These are phyloP conservation scores for Pangasius sanitwongsei DNA, from an alignment of 2,797 vertebrate species.

Conservation along the genomic window DNA sequence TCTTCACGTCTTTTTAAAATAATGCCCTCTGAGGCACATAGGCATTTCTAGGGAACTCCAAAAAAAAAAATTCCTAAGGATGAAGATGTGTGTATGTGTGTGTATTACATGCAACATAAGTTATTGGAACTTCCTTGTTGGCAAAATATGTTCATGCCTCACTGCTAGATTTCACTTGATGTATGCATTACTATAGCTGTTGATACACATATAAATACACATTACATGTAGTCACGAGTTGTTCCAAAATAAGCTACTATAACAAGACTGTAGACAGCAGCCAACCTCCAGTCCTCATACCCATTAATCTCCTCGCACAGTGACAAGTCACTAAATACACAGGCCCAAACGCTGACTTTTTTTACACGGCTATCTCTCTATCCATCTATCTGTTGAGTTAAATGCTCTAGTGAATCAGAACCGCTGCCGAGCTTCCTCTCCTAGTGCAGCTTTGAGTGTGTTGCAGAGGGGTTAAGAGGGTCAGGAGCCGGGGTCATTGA, in stretches of 20 bases:
- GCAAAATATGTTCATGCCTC: background rate
- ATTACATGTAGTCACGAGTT: background rate
- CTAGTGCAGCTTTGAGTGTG: constrained; percentile 35
- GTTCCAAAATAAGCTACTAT: background rate
- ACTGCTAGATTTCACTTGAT: background rate
- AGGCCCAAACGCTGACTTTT: background rate
- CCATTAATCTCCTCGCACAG: constrained; percentile 11
- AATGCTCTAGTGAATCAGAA: constrained; percentile 47
- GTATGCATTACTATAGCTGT: background rate
- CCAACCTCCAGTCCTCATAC: background rate
- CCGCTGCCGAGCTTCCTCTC: constrained; percentile 30
- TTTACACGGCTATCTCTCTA: constrained; percentile 22
- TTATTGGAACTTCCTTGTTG: background rate
- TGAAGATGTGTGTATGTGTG: background rate
- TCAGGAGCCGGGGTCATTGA: constrained; percentile 40
- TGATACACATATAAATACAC: background rate
- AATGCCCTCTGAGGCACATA: background rate
- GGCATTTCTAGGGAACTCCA: background rate
- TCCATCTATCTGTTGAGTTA: constrained; percentile 39
- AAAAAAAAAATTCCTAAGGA: background rate
- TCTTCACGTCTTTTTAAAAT: background rate
- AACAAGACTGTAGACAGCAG: background rate
- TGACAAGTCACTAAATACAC: constrained; percentile 14
- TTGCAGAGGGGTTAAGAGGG: constrained; percentile 44
- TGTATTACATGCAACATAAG: background rate